A percentile compares a stretch with the other conserved stretches of the same genome.
Evolutionary conservation across 2,888 invertebrate species (phyloP).

Genomic region (Tribolium freemani): DNA sequence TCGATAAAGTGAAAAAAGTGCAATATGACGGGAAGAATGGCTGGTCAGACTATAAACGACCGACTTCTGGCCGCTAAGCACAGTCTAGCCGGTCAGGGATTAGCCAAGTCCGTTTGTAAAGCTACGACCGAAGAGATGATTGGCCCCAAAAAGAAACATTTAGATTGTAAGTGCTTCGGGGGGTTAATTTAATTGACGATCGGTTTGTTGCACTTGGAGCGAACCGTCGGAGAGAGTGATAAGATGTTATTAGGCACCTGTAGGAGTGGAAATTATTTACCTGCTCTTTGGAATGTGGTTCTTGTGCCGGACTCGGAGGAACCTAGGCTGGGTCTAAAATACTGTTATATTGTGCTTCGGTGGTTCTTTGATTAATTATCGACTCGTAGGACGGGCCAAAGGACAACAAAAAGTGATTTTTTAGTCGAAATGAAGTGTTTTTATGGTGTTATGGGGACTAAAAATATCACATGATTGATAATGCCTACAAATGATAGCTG

Average conservation of each 20-base stretch:
- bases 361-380: slow-evolving; percentile 3
- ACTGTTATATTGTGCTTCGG: slow-evolving; percentile 3
- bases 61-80: slow-evolving; percentile 98
- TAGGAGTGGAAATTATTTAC: slow-evolving; percentile 44
- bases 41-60: slow-evolving; percentile 99
- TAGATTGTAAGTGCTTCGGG: slow-evolving; percentile 77
- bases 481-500: not conserved
- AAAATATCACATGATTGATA: not conserved
- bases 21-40: slow-evolving; percentile 72
- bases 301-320: slow-evolving; percentile 26
- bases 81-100: slow-evolving; percentile 98
- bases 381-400: not conserved
- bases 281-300: slow-evolving; percentile 43
- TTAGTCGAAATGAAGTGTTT: not conserved
- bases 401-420: not conserved
- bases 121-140: slow-evolving; percentile 99
- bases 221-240: slow-evolving; percentile 5
- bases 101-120: slow-evolving; percentile 99
- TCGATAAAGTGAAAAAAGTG: slow-evolving; percentile 37
- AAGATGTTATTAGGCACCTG: slow-evolving; percentile 38
- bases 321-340: slow-evolving; percentile 12
- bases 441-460: not conserved
- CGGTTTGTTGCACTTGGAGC: not conserved
- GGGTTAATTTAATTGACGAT: slow-evolving; percentile 2
- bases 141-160: slow-evolving; percentile 99